phyloP scores from a whole-genome alignment of 2,113 vertebrate genomes.

The Oceanodroma tethys region DNA sequence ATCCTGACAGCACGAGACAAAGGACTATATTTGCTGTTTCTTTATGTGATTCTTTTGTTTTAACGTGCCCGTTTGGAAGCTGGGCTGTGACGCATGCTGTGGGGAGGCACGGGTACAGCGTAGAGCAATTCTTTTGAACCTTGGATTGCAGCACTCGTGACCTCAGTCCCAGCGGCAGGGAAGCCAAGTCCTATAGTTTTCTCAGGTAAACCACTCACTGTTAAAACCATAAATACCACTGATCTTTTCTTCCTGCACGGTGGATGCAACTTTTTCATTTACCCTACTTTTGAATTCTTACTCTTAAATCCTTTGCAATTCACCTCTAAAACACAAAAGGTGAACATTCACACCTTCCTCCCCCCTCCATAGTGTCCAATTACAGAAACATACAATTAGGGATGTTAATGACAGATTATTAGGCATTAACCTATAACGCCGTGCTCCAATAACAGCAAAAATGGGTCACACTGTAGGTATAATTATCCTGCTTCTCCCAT shows the following conservation, averaged over 20 bases:
- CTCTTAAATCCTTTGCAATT: neutral
- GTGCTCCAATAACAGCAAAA: slow-evolving; percentile 26
- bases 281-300: neutral
- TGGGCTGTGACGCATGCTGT: neutral
- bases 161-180: neutral
- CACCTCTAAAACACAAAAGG: neutral
- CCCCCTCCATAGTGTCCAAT: neutral
- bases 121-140: neutral
- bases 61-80: neutral
- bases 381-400: slow-evolving; percentile 25
- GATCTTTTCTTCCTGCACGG: neutral
- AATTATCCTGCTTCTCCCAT: slow-evolving; percentile 34
- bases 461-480: slow-evolving; percentile 27
- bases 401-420: slow-evolving; percentile 40
- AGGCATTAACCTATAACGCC: slow-evolving; percentile 9
- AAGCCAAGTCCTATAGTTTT: neutral
- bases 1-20: neutral
- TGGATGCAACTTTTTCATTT: neutral
- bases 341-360: neutral
- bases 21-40: neutral
- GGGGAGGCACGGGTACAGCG: neutral
- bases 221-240: neutral
- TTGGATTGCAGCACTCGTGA: neutral
- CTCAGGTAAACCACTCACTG: neutral
- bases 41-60: neutral